Conservation (phyloP, 2,888 invertebrate species). For the Drosophila paranaensis region DNA sequence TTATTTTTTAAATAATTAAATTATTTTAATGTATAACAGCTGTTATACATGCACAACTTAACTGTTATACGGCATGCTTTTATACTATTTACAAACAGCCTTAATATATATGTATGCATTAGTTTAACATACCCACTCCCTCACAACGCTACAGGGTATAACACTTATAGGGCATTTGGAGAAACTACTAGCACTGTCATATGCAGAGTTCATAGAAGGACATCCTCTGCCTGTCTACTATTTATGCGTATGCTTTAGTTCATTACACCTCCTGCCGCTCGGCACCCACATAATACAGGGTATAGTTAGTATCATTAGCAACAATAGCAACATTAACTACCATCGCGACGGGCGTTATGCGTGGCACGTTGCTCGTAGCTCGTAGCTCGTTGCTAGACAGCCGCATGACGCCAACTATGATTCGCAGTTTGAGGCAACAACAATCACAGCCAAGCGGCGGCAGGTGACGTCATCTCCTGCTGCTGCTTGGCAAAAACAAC, state of each 20-base stretch:
- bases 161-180: background rate
- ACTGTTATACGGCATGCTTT: too few relatives aligned
- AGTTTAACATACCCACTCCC: background rate
- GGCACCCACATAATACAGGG: slow-evolving; percentile 20
- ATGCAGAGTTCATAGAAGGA: background rate
- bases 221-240: background rate
- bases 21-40: too few relatives aligned
- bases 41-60: too few relatives aligned
- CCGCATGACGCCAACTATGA: slow-evolving; percentile 49
- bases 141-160: background rate
- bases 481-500: slow-evolving; percentile 36
- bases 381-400: slow-evolving; percentile 42
- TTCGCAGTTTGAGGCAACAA: slow-evolving; percentile 31
- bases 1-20: too few relatives aligned
- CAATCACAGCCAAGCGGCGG: slow-evolving; percentile 35
- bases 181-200: background rate
- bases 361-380: slow-evolving; percentile 21
- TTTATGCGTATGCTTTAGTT: background rate
- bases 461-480: slow-evolving; percentile 35
- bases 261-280: background rate
- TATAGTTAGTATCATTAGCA: slow-evolving; percentile 24
- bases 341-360: slow-evolving; percentile 22
- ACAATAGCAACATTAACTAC: slow-evolving; percentile 31
- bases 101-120: background rate
- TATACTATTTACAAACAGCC: too few relatives aligned